These are phyloP conservation scores for Cyclophora punctaria DNA, from an alignment of 2,888 invertebrate species.

Conservation along the genomic window DNA sequence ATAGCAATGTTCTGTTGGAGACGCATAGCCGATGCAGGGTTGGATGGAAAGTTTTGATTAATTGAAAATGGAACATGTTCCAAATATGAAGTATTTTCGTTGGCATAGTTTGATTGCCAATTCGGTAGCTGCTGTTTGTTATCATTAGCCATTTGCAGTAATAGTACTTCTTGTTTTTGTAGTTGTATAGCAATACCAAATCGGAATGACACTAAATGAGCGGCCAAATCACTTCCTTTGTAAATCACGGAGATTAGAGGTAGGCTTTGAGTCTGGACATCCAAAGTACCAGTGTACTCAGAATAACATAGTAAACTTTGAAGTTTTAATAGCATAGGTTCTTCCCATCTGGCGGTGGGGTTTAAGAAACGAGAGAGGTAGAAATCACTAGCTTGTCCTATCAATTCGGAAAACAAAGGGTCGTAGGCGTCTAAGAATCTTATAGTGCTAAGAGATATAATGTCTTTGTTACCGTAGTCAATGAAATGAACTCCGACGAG, in stretches of 20 bases:
- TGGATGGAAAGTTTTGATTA: conserved; percentile 61
- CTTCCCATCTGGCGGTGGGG: conserved; percentile 71
- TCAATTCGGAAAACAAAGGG: conserved; percentile 63
- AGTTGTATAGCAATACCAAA: conserved; percentile 61
- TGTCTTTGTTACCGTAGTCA: conserved; percentile 79
- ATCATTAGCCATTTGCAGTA: conserved; percentile 37
- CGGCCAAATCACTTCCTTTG: conserved; percentile 64
- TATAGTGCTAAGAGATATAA: conserved; percentile 75
- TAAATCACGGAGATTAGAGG: conserved; percentile 64
- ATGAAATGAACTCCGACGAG: conserved; percentile 79
- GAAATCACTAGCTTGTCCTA: conserved; percentile 76
- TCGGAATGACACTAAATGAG: conserved; percentile 57
- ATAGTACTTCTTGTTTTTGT: conserved; percentile 61
- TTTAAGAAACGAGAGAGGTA: conserved; percentile 75
- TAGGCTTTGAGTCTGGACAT: conserved; percentile 48
- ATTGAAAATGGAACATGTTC: conserved; percentile 61
- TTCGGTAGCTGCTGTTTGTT: conserved; percentile 32
- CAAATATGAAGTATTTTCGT: conserved; percentile 39
- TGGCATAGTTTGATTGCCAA: conserved; percentile 43
- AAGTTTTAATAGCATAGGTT: conserved; percentile 51
- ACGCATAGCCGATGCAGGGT: conserved; percentile 62
- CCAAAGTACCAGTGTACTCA: conserved; percentile 51
- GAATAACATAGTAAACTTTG: conserved; percentile 59
- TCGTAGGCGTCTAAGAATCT: conserved; percentile 72
- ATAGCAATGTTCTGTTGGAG: conserved; percentile 49